Evolutionary conservation across 2,888 invertebrate genomes (phyloP), one percentile per base, ranked within the genome.

Genomic region (Melieria picta): DNA sequence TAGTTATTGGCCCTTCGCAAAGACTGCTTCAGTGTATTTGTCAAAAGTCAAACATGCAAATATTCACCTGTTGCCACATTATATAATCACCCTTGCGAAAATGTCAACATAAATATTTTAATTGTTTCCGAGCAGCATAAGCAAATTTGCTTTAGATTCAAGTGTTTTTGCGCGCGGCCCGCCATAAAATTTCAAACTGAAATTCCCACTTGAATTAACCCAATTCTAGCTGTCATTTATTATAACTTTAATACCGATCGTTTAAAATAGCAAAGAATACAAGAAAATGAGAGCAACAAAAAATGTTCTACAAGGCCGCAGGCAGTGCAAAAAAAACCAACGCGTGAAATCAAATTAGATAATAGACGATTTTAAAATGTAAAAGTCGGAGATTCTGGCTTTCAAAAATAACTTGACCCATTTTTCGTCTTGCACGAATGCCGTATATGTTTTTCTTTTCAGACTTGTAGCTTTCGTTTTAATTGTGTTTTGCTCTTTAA

Each of bases 371-470:
- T 42, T 16, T 43, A 60, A 9, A 43, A 5, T 11, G 43, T 43
- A 43, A 43, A 13, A 43, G 45, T 55, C n/a, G 52, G 13, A 45
- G 13, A 9, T 16, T 43, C 11, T 43, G 43, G 45, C 13, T 55
- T 56, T 56, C 56, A 65, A 45, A 56, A 56, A 65, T 65, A 65
- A 43, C 30, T 55, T 65, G 65, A 65, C 65, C 65, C n/a, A 65
- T 65, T 65, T 65, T 55, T 55, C 13, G 4, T 9, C 56, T 63
- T 13, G 43, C 16, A 47, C 56, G 46, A 55, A 46, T 13, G 63
- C 48, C 63, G 42, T 10, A 42, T 63, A 13, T 45, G 63, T 63
- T 30, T 63, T 16, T 16, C n/a, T 63, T 10, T 45, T 13, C 48
- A 16, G 5, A 6, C 7, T 11, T 16, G 10, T 42, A 4, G 10